These are phyloP conservation scores for Seriola aureovittata DNA, from an alignment of 2,113 vertebrate species.

Conservation along the genomic window DNA sequence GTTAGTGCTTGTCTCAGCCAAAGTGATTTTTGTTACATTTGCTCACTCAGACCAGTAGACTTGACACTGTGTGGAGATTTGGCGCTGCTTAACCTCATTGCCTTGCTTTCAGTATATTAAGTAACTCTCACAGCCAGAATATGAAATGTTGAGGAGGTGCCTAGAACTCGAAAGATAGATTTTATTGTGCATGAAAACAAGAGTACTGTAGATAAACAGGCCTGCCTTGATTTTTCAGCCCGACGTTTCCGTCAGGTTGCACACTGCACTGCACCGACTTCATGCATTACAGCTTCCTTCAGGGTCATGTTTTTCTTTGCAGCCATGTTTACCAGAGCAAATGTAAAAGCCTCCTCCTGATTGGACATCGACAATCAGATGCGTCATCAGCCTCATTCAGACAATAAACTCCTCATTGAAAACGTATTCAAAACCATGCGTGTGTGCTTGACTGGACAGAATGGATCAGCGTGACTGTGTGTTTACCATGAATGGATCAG, in stretches of 20 bases:
- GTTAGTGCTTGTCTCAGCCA: background rate
- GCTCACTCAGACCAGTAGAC: background rate
- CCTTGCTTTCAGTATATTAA: background rate
- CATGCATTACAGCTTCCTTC: background rate
- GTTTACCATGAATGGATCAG: conserved; percentile 1
- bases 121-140: background rate
- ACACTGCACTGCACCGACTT: background rate
- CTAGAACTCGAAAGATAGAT: background rate
- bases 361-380: background rate
- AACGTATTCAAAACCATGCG: background rate
- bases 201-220: too few species aligned
- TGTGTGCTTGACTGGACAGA: conserved; percentile 2
- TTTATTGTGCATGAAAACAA: too few species aligned
- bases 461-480: conserved; percentile 1
- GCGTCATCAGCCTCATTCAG: background rate
- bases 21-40: background rate
- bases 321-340: background rate
- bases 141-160: background rate
- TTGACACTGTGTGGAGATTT: background rate
- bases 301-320: background rate
- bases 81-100: too few species aligned
- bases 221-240: background rate
- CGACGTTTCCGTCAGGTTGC: background rate
- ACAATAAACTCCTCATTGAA: background rate
- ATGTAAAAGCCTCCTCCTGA: background rate